Percentiles rank a stretch among this genome's conserved stretches.
Evolutionary conservation across 1,140 invertebrate species (phyloP).

Genomic region (Drosophila funebris): DNA sequence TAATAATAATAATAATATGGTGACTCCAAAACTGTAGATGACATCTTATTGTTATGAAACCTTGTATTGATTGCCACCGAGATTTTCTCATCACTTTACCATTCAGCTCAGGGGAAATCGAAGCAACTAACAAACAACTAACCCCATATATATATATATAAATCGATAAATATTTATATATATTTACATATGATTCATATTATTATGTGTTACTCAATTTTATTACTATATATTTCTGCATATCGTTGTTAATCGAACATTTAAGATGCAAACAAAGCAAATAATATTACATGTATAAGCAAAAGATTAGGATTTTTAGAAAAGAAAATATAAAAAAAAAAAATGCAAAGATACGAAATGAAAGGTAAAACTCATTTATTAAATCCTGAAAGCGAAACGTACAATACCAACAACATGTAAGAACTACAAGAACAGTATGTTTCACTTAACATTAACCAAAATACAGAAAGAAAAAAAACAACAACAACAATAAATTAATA

Average conservation of each 20-base stretch:
- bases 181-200: constrained; percentile 56
- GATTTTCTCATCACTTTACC: not conserved
- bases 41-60: constrained; percentile 27
- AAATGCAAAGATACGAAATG: constrained; percentile 20
- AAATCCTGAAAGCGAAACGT: constrained; percentile 24
- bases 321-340: constrained; percentile 13
- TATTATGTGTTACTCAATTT: constrained; percentile 66
- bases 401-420: constrained; percentile 30
- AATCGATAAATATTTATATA: no score
- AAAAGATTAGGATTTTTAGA: constrained; percentile 34
- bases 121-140: constrained; percentile 8
- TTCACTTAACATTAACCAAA: constrained; percentile 39
- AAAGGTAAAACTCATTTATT: constrained; percentile 41
- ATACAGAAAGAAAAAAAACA: constrained; percentile 59
- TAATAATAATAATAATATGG: constrained; percentile 10
- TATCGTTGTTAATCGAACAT: constrained; percentile 68
- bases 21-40: constrained; percentile 37
- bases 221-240: constrained; percentile 63
- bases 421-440: constrained; percentile 43
- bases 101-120: not conserved
- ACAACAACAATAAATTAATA: constrained; percentile 53
- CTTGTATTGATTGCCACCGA: constrained; percentile 16
- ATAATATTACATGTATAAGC: constrained; percentile 42
- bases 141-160: constrained; percentile 44
- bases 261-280: constrained; percentile 49